Evolutionary conservation across 2,888 invertebrate species (phyloP).

Genomic region (Tuberolachnus salignus): DNA sequence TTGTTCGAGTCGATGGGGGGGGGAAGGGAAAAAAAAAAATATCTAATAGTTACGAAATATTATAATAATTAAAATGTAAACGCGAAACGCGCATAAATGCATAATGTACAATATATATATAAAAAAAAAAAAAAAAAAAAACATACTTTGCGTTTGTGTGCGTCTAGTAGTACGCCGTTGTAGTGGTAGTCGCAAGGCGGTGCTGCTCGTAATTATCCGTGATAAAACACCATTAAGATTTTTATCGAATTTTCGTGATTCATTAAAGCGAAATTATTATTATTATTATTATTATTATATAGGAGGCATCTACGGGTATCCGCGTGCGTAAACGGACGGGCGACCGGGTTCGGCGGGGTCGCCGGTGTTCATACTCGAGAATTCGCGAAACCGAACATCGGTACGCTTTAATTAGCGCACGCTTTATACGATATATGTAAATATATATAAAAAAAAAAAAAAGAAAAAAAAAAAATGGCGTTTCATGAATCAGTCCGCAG

Average conservation of each 20-base stretch:
- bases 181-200: too few relatives aligned
- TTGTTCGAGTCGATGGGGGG: too few relatives aligned
- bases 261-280: slow-evolving; percentile 38
- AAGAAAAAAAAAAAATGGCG: slow-evolving; percentile 20
- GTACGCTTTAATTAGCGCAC: slow-evolving; percentile 39
- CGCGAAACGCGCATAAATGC: too few relatives aligned
- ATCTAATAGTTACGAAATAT: too few relatives aligned
- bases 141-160: background rate
- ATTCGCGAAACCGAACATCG: slow-evolving; percentile 6
- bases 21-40: too few relatives aligned
- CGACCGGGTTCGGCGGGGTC: too few relatives aligned
- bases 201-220: slow-evolving; percentile 26
- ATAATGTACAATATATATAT: too few relatives aligned
- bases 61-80: too few relatives aligned
- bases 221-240: slow-evolving; percentile 44
- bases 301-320: too few relatives aligned
- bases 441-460: too few relatives aligned
- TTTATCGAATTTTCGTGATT: slow-evolving; percentile 48
- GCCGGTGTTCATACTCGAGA: background rate
- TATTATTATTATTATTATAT: background rate
- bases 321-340: too few relatives aligned
- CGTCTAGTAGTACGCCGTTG: background rate
- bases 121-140: background rate
- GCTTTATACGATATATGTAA: slow-evolving; percentile 11
- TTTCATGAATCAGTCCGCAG: slow-evolving; percentile 17